A percentile compares a stretch with the other conserved stretches of the same genome.
phyloP scores from a whole-genome alignment of 2,797 vertebrate genomes.

The Bovichtus variegatus region DNA sequence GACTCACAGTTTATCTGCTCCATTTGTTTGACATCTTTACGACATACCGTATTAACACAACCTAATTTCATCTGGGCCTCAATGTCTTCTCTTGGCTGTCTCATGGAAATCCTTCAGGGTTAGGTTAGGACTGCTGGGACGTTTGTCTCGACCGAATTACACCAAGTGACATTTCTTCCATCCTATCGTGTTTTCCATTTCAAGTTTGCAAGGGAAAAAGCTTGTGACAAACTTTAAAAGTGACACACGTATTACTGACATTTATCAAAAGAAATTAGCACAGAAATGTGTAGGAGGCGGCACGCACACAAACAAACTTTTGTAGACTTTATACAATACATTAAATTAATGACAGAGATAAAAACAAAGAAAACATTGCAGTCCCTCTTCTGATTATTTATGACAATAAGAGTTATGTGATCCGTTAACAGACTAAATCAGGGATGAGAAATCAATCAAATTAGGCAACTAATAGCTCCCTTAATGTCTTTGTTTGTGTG shows the following conservation, averaged over 20 bases:
- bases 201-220: constrained; percentile 58
- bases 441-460: constrained; percentile 82
- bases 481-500: constrained; percentile 83
- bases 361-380: constrained; percentile 23
- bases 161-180: constrained; percentile 66
- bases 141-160: constrained; percentile 75
- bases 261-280: constrained; percentile 66
- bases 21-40: constrained; percentile 83
- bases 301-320: background rate
- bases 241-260: constrained; percentile 83
- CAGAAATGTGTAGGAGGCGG: constrained; percentile 18
- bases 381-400: constrained; percentile 42
- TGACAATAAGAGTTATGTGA: constrained; percentile 68
- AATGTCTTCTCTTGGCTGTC: constrained; percentile 74
- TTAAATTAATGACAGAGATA: constrained; percentile 15
- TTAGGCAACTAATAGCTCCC: constrained; percentile 78
- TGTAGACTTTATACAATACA: constrained; percentile 17
- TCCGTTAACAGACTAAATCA: constrained; percentile 77
- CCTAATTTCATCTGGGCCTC: constrained; percentile 77
- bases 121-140: constrained; percentile 77
- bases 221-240: constrained; percentile 70
- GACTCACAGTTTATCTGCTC: constrained; percentile 79
- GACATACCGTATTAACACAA: constrained; percentile 78
- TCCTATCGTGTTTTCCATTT: constrained; percentile 54
- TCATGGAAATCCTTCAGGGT: constrained; percentile 81